Percentiles rank a stretch among this genome's conserved stretches.
phyloP scores from a whole-genome alignment of 2,888 invertebrate genomes.

The Agriopis leucophaearia region DNA sequence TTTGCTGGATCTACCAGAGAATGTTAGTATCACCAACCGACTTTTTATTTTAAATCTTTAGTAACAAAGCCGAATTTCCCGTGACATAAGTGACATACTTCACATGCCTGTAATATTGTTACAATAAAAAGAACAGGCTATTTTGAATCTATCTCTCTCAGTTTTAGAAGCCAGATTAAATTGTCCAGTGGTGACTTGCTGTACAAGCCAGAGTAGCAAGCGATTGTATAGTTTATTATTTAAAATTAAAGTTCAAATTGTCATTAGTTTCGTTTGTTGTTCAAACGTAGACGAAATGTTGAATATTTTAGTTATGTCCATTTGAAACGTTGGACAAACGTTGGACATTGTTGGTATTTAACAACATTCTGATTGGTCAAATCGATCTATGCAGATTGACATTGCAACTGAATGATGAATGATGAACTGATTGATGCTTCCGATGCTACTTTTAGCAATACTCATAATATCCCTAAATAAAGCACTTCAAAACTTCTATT shows the following conservation, averaged over 20 bases:
- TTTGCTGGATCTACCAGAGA: conserved; percentile 17
- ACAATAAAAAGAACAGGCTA: background rate
- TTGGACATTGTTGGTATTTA: conserved; percentile 1
- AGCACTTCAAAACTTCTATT: too few relatives aligned
- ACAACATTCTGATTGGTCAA: background rate
- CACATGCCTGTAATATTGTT: conserved; percentile 12
- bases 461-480: too few relatives aligned
- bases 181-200: background rate
- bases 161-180: conserved; percentile 1
- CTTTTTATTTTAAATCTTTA: background rate
- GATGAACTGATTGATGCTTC: too few relatives aligned
- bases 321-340: background rate
- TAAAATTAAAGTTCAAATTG: background rate
- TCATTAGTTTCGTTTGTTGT: background rate
- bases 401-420: background rate
- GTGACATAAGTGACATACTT: conserved; percentile 1
- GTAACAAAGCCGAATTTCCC: conserved; percentile 12
- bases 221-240: background rate
- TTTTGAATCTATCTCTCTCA: background rate
- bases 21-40: conserved; percentile 2
- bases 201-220: background rate
- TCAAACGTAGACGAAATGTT: background rate
- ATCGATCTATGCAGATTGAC: background rate
- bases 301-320: conserved; percentile 3
- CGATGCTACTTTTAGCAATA: too few relatives aligned